A percentile compares a stretch with the other conserved stretches of the same genome.
phyloP scores from a whole-genome alignment of 2,888 invertebrate species.

The Pyrgus malvae region DNA sequence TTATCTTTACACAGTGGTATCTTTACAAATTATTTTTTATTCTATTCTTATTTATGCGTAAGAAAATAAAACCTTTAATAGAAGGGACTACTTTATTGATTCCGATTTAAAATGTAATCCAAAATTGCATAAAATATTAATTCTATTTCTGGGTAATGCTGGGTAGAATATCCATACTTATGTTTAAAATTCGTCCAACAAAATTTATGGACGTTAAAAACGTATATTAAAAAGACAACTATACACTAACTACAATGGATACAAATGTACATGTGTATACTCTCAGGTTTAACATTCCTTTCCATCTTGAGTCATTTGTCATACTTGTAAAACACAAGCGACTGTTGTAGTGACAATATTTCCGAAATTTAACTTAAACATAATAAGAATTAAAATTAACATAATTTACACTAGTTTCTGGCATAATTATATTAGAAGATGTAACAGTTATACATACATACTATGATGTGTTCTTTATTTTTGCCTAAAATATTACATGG shows the following conservation, averaged over 20 bases:
- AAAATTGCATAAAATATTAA: conserved; percentile 78
- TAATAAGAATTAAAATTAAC: conserved; percentile 10
- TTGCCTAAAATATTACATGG: conserved; percentile 36
- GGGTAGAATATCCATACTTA: conserved; percentile 76
- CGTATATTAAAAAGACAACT: conserved; percentile 62
- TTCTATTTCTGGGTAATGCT: conserved; percentile 75
- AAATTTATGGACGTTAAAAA: conserved; percentile 56
- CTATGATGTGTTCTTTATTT: neutral
- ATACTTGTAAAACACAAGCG: conserved; percentile 3
- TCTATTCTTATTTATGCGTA: neutral
- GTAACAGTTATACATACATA: conserved; percentile 29
- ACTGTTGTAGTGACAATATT: neutral
- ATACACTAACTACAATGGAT: conserved; percentile 58
- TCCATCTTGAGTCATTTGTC: neutral
- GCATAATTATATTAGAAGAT: conserved; percentile 32
- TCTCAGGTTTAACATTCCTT: neutral
- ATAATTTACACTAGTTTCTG: conserved; percentile 19
- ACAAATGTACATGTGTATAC: conserved; percentile 54
- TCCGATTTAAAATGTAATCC: conserved; percentile 79
- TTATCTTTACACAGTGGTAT: neutral
- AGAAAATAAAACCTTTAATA: conserved; percentile 47
- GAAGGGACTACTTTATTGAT: conserved; percentile 80
- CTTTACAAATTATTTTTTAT: neutral
- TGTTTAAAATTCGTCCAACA: conserved; percentile 68
- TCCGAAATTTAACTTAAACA: conserved; percentile 21